These are phyloP conservation scores for Catocala fraxini DNA, from an alignment of 2,888 invertebrate species.

Conservation along the genomic window DNA sequence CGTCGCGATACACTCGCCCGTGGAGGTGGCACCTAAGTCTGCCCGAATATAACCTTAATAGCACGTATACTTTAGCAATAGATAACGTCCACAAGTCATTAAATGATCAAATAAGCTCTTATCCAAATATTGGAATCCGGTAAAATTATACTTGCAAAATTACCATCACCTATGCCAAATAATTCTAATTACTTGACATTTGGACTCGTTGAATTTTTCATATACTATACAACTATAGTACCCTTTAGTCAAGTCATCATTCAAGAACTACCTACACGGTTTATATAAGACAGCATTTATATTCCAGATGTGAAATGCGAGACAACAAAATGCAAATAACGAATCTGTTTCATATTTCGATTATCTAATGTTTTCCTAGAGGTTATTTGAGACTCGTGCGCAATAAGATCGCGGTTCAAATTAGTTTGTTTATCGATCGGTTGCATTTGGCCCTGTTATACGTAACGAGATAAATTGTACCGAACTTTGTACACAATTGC, in stretches of 20 bases:
- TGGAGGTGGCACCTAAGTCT: too few species aligned
- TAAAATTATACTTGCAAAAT: conserved; percentile 29
- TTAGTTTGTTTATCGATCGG: conserved; percentile 37
- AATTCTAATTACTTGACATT: conserved; percentile 24
- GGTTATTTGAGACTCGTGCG: conserved; percentile 19
- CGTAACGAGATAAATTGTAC: conserved; percentile 24
- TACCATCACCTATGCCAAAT: conserved; percentile 14
- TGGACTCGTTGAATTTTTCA: conserved; percentile 23
- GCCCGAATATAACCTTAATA: too few species aligned
- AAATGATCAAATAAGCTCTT: too few species aligned
- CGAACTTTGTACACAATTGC: conserved; percentile 32
- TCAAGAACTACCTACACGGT: not conserved
- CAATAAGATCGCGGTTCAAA: conserved; percentile 13
- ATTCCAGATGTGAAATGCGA: too few species aligned
- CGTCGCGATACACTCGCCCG: too few species aligned
- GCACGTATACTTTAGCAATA: too few species aligned
- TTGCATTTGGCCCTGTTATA: conserved; percentile 25
- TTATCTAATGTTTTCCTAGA: conserved; percentile 9
- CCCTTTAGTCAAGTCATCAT: conserved; percentile 1
- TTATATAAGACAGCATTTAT: too few species aligned
- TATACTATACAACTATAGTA: conserved; percentile 1
- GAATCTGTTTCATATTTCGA: conserved; percentile 3
- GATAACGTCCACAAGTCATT: too few species aligned
- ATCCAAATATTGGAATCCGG: not conserved
- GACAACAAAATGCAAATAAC: too few species aligned